phyloP scores from a whole-genome alignment of 2,113 vertebrate genomes.

The Salminus brasiliensis region DNA sequence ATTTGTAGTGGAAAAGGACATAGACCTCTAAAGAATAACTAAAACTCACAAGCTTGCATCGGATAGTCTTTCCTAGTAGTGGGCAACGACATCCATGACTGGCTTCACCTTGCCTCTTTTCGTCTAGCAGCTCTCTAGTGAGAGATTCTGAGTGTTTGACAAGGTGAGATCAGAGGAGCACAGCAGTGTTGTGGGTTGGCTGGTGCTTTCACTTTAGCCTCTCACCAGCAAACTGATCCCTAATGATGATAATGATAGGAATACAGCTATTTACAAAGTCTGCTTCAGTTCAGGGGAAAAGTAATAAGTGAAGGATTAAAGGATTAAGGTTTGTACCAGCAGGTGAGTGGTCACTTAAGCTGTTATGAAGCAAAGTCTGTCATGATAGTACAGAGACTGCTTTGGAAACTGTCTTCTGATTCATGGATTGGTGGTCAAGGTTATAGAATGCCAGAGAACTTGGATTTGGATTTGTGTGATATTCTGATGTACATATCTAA shows the following conservation, averaged over 20 bases:
- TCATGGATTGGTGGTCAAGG: background rate
- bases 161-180: slow-evolving; percentile 11
- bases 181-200: slow-evolving; percentile 14
- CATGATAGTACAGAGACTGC: background rate
- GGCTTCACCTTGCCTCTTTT: slow-evolving; percentile 6
- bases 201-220: slow-evolving; percentile 3
- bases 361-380: background rate
- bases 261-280: background rate
- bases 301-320: background rate
- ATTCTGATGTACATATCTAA: too few relatives aligned
- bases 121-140: slow-evolving; percentile 4
- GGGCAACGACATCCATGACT: background rate
- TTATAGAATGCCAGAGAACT: too few relatives aligned
- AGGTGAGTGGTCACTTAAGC: background rate
- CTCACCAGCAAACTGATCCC: background rate
- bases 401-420: background rate
- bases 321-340: background rate
- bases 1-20: background rate
- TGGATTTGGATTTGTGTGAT: too few relatives aligned
- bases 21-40: background rate
- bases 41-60: background rate
- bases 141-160: slow-evolving; percentile 14
- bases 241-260: slow-evolving; percentile 11
- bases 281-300: background rate
- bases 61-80: too few relatives aligned